Evolutionary conservation across 2,113 vertebrate species (phyloP).

Genomic region (Xiphophorus maculatus): DNA sequence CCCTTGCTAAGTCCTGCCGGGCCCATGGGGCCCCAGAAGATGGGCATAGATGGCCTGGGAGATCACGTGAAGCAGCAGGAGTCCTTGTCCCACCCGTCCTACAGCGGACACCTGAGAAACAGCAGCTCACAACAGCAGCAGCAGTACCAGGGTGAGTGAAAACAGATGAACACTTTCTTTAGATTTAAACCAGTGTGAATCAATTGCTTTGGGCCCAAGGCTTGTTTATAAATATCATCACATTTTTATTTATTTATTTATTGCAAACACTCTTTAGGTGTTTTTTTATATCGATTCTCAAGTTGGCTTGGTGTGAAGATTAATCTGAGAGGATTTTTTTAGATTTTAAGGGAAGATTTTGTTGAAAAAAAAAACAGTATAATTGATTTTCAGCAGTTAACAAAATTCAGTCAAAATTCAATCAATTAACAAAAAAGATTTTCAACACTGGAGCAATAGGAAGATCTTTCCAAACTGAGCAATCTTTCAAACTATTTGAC

Average conservation of each 20-base stretch:
- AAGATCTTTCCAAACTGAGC: too few species aligned
- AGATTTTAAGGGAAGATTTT: conserved; percentile 1
- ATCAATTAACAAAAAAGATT: not conserved
- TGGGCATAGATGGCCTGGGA: conserved; percentile 57
- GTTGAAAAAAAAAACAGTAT: too few species aligned
- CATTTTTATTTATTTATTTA: conserved; percentile 1
- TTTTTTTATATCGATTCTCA: not conserved
- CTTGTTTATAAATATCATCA: not conserved
- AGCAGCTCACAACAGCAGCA: conserved; percentile 53
- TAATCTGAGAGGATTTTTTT: not conserved
- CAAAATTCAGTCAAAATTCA: too few species aligned
- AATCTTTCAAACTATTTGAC: not conserved
- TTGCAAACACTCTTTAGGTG: not conserved
- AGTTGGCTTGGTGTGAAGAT: not conserved
- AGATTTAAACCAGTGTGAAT: not conserved
- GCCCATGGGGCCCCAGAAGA: conserved; percentile 56
- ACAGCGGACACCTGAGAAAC: conserved; percentile 66
- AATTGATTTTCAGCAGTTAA: conserved; percentile 1
- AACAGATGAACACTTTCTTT: not conserved
- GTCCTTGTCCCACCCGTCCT: conserved; percentile 39
- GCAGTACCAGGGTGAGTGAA: conserved; percentile 72
- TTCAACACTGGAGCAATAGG: not conserved
- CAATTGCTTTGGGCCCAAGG: not conserved
- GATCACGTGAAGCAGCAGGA: conserved; percentile 54
- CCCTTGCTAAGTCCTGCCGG: conserved; percentile 70